Evolutionary conservation across 2,797 vertebrate genomes (phyloP).

Genomic region (Helarctos malayanus): DNA sequence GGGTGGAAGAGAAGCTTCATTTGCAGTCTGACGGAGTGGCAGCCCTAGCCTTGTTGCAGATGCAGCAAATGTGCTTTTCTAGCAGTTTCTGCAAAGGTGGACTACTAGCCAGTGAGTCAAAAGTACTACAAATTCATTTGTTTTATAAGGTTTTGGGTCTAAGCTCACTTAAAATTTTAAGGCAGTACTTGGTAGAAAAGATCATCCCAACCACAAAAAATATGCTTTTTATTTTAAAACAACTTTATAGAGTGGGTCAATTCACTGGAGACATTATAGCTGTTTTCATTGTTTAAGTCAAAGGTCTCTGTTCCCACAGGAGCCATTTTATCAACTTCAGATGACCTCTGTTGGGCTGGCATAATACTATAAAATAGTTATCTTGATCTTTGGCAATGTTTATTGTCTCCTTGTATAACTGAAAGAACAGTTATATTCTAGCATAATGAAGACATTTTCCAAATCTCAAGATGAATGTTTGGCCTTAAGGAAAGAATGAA

Average conservation of each 20-base stretch:
- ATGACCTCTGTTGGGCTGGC: slow-evolving; percentile 40
- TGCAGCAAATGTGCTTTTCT: neutral
- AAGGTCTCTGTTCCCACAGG: slow-evolving; percentile 45
- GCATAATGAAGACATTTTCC: slow-evolving; percentile 71
- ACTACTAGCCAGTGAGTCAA: neutral
- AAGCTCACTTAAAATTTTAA: slow-evolving; percentile 50
- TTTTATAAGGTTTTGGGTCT: neutral
- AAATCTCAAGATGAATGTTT: slow-evolving; percentile 71
- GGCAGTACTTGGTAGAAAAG: slow-evolving; percentile 4
- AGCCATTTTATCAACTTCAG: slow-evolving; percentile 67
- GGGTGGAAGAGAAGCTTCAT: neutral
- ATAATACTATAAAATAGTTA: slow-evolving; percentile 65
- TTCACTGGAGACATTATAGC: slow-evolving; percentile 1
- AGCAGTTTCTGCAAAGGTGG: slow-evolving; percentile 54
- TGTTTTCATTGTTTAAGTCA: slow-evolving; percentile 69
- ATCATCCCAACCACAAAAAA: slow-evolving; percentile 17
- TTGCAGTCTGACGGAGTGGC: neutral
- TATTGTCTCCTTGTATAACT: slow-evolving; percentile 68
- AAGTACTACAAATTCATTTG: neutral
- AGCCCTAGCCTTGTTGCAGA: neutral
- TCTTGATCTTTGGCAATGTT: slow-evolving; percentile 70
- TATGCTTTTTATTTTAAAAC: slow-evolving; percentile 49
- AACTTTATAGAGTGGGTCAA: neutral
- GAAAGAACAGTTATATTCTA: slow-evolving; percentile 68
- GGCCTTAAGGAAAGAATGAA: slow-evolving; percentile 73